Evolutionary conservation across 2,888 invertebrate species (phyloP), one percentile per base, ranked within the genome.

Genomic region (Cotesia congregata): DNA sequence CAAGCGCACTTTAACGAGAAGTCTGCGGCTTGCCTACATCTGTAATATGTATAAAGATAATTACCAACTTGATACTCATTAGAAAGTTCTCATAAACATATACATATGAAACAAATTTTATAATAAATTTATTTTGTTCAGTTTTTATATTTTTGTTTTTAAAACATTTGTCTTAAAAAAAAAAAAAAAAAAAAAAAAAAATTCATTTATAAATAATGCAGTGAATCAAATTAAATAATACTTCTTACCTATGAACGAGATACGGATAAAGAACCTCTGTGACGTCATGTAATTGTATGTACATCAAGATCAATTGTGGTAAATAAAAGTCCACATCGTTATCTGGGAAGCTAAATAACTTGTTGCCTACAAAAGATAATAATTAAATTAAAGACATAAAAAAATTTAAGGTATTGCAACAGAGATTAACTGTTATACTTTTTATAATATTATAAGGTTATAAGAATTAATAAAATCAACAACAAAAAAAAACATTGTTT

Each of bases 281-380:
- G 83, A 98, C 94, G 88, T 98, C 98, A 86, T 95, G 95, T 94
- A 98, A 97, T 91, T 98, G 98, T 90, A 99, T 96, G 90, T 98
- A 99, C 97, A 99, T 97, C 86, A 97, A 97, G 86, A 99, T 95
- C 87, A 99, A 91, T 91, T 99, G 99, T 69, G 99, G 99, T 89
- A 99, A 93, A 91, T 98, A 99, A 90, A 98, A 97, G 91, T 99
- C 98, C 80, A 99, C 97, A 83, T 98, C 97, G 81, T 92, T 92
- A 89, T 96, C 93, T 41, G 95, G 94, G 90, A 99, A 99, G 90
- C 95, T 97, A 91, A 99, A 99, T 91, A 99, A 94, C 90, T 97
- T 96, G 91, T 99, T 99, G 81, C 97, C 94, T 94, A 88, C 79
- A 82, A 80, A 75, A 65, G 38, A 65, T 50, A 4, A 50, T 50